Evolutionary conservation across 2,797 vertebrate species (phyloP), one percentile per base, ranked within the genome.

Genomic region (Chelon labrosus): DNA sequence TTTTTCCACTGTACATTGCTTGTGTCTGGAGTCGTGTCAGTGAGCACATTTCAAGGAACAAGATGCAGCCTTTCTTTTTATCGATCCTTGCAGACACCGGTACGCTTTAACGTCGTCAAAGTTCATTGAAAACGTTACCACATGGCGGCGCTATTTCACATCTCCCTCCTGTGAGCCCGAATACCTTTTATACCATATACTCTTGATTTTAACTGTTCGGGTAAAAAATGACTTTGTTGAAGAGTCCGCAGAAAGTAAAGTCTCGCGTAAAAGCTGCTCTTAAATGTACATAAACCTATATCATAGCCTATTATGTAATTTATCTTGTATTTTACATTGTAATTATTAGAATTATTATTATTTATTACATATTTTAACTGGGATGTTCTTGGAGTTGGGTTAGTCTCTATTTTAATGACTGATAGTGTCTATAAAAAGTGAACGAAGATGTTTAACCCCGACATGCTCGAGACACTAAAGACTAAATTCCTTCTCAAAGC

Each of bases 61-160:
- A 12, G 8, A 39, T 5, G 31, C 31, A 27, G 38, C 13, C 5
- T 16, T 16, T 44, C 10, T 12, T 44, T 16, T 44, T 44, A 44
- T 7, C 31, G 7, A 31, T 31, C 31, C 31, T 31, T 31, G 31
- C 31, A 31, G 31, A 31, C 31, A 1, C 31, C 7, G 4, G 31
- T 31, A 31, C 31, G 4, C 7, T 31, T 31, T 31, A 31, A 31
- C 4, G 31, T 31, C 31, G 31, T 7, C 31, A 31, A 31, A 5
- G 4, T 31, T 7, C 31, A 31, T 31, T 31, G 4, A 31, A 31
- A 31, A 31, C 31, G 5, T 31, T 13, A 0, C 72, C 85, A 65
- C 27, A 6, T 0, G 72, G 9, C 55, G 85, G 66, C 67, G 72
- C 70, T 55, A 25, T 74, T 85, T 63, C 49, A 22, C 66, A 55